Evolutionary conservation across 1,140 invertebrate species (phyloP).

Genomic region (Zaprionus inermis): DNA sequence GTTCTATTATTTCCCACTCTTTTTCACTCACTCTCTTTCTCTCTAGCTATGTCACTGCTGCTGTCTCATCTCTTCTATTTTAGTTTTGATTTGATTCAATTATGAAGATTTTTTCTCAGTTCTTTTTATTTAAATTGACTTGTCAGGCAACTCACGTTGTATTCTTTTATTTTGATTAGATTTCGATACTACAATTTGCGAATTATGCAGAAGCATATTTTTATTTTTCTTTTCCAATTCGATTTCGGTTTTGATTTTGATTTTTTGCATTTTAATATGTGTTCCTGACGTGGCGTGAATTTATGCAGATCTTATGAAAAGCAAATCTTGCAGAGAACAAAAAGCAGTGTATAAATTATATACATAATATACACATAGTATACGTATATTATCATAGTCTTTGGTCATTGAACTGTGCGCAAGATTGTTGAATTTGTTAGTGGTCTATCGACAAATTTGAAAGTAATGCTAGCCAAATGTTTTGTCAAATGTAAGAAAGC

Average conservation of each 20-base stretch:
- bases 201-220: slow-evolving; percentile 59
- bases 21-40: slow-evolving; percentile 15
- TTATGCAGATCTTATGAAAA: slow-evolving; percentile 34
- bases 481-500: background rate
- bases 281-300: slow-evolving; percentile 35
- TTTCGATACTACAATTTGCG: slow-evolving; percentile 20
- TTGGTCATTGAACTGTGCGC: slow-evolving; percentile 42
- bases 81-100: slow-evolving; percentile 48
- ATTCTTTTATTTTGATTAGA: slow-evolving; percentile 42
- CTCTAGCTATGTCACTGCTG: background rate
- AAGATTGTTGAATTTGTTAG: background rate
- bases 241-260: slow-evolving; percentile 46
- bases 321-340: background rate
- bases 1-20: slow-evolving; percentile 16
- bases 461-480: background rate
- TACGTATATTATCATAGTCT: slow-evolving; percentile 18
- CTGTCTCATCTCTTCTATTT: slow-evolving; percentile 43
- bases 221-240: slow-evolving; percentile 45
- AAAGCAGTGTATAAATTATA: slow-evolving; percentile 6
- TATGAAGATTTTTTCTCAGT: slow-evolving; percentile 25
- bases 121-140: slow-evolving; percentile 44
- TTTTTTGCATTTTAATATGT: slow-evolving; percentile 48
- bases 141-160: slow-evolving; percentile 56
- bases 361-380: slow-evolving; percentile 8
- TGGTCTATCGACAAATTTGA: background rate